These are phyloP conservation scores for Sycon ciliatum DNA, from an alignment of 37 sponge, comb jelly and placozoan species.

Conservation along the genomic window DNA sequence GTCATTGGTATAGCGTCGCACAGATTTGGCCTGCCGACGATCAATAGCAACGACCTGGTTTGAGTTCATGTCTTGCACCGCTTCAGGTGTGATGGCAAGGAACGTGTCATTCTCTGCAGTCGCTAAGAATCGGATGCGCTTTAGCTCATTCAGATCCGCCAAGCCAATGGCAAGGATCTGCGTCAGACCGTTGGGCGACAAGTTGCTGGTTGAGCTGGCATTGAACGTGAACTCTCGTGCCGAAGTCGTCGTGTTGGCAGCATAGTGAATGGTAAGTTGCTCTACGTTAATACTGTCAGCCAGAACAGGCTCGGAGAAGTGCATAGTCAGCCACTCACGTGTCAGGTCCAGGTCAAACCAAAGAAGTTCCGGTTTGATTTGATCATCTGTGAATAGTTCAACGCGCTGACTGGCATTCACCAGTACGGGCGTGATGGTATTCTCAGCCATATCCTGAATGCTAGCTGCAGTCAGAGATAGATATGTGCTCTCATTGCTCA, in stretches of 20 bases:
- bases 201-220: background rate
- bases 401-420: constrained; percentile 12
- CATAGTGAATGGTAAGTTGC: constrained; percentile 26
- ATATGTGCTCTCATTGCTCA: constrained; percentile 32
- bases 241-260: background rate
- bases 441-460: constrained; percentile 34
- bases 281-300: constrained; percentile 20
- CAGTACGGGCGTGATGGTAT: constrained; percentile 5
- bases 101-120: constrained; percentile 36
- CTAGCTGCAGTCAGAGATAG: constrained; percentile 12
- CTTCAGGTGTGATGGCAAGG: constrained; percentile 33
- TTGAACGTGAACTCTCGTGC: background rate
- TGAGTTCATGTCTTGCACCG: constrained; percentile 69
- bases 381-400: constrained; percentile 29
- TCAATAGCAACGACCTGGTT: constrained; percentile 45
- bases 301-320: constrained; percentile 61
- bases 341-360: constrained; percentile 48
- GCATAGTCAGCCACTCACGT: constrained; percentile 28
- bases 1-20: constrained; percentile 39
- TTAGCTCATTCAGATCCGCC: constrained; percentile 64
- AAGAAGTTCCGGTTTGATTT: constrained; percentile 30
- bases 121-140: constrained; percentile 64
- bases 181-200: constrained; percentile 21
- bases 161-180: constrained; percentile 48
- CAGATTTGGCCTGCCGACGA: constrained; percentile 22